Evolutionary conservation across 2,888 invertebrate species (phyloP), one percentile per base, ranked within the genome.

Genomic region (Brachyptera risi): DNA sequence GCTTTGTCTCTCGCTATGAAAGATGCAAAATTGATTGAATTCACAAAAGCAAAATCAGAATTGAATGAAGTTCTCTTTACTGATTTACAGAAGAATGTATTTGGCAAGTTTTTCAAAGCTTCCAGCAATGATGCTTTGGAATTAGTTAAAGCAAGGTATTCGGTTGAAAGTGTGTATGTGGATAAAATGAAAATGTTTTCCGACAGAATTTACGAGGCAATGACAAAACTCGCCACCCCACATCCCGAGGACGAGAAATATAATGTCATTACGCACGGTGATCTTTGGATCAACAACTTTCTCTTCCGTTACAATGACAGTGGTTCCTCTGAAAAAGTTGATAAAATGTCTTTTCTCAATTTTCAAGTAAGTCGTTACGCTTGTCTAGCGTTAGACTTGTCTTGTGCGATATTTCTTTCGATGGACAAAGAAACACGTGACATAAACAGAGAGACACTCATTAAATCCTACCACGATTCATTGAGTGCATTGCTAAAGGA

Each of bases 261-360:
- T 26, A 73, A 81, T 0, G 84, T 84, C 0, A 80, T 88, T 26
- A 82, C 80, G 0, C 88, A 89, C 62, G 89, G 88, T 0, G 89
- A 90, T 70, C 82, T 83, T 38, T 89, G 89, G 89, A 80, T 84
- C 0, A 86, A 86, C n/a, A 89, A 90, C 70, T 88, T 88, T 67
- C 71, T 89, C 0, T 80, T 54, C 54, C 17, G n/a, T 2, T 37
- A 3, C 54, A 13, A 15, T 11, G 54, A 54, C 23, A 21, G 17
- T 7, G 47, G 47, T 13, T 13, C 13, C 23, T 21, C n/a, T 21
- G 37, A 23, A 24, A 21, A 17, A 7, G 54, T 37, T 11, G 54
- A 37, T 38, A 35, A n/a, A 2, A 19, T 37, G 54, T 54, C 37
- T 35, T 54, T 54, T 23, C 35, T 37, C 19, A 21, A 37, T 38